These are phyloP conservation scores for Anoplophora glabripennis DNA, from an alignment of 1,140 invertebrate genomes.

Conservation along the genomic window DNA sequence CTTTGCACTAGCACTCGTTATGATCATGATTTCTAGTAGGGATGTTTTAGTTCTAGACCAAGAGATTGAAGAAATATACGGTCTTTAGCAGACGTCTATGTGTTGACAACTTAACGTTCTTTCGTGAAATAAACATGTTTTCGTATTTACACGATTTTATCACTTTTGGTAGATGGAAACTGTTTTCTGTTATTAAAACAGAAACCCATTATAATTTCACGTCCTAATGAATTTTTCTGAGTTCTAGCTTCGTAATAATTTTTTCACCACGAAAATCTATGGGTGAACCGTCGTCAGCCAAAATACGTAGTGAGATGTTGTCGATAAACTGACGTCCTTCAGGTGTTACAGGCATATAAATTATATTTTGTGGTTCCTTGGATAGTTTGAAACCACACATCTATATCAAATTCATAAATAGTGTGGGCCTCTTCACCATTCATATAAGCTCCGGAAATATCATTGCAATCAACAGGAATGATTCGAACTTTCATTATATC, in stretches of 20 bases:
- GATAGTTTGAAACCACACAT: conserved; percentile 14
- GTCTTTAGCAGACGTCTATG: too few relatives aligned
- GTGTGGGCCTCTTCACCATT: conserved; percentile 13
- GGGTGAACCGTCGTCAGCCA: conserved; percentile 8
- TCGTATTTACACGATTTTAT: too few relatives aligned
- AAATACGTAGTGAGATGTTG: conserved; percentile 12
- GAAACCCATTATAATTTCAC: too few relatives aligned
- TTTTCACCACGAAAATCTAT: conserved; percentile 10
- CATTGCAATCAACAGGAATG: conserved; percentile 17
- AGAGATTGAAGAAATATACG: too few relatives aligned
- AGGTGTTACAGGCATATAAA: conserved; percentile 15
- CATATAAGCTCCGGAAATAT: conserved; percentile 16
- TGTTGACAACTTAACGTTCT: too few relatives aligned
- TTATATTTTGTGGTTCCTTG: conserved; percentile 20
- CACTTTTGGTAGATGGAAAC: too few relatives aligned
- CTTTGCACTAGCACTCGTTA: background rate
- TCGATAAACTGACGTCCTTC: conserved; percentile 13
- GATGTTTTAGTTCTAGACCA: too few relatives aligned
- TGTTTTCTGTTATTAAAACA: too few relatives aligned
- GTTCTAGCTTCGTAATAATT: conserved; percentile 15
- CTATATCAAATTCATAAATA: conserved; percentile 17
- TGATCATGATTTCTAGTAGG: too few relatives aligned
- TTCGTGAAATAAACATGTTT: too few relatives aligned
- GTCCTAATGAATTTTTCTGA: background rate
- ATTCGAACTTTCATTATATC: conserved; percentile 20